Base-by-base conservation (phyloP, 2,797 vertebrate species). In the Kryptopterus vitreolus region DNA sequence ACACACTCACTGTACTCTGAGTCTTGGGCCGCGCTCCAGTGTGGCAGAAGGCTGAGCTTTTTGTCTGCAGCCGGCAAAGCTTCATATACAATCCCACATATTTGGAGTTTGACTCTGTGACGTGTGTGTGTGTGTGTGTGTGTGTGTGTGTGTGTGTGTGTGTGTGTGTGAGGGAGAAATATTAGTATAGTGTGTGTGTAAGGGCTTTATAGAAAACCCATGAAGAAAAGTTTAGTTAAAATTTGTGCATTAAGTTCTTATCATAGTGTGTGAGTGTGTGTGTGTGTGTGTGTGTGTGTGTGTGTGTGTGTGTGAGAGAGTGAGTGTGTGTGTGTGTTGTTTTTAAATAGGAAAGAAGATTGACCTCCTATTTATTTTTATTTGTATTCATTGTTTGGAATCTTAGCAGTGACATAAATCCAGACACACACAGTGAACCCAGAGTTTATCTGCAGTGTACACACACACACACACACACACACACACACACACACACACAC, bases 31-130 rank as follows among this genome's bases (percentile, higher is more conserved):
- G 66, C 50, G 62, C 65, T 85, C 71, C 65, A 81, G 53, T 71
- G 76, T 31, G 78, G 83, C 80, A 85, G 69, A 82, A 72, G 77
- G 84, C 62, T 18, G 71, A 52, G 66, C 72, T 83, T 79, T 82
- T 79, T 82, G 81, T 86, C 55, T 81, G 74, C 72, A 65, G 61
- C 50, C 75, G 58, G 61, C 52, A 78, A 29, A 29, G 12, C 75
- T 76, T 80, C 59, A 24, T 50, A 24, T 50, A 84, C 22, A 82
- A 58, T 82, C 46, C 71, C 78, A 65, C 76, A 55, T 84, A 73
- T 55, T 80, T 65, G 11, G 35, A 62, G 24, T 65, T 66, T 38
- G 78, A 24, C 68, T 74, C 48, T 52, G 43, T 68, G 20, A 31
- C 12, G 55, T 62, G 31, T 63, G 50, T 50, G 20, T 53, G 38